These are phyloP conservation scores for Galaxias olidus DNA, from an alignment of 2,797 vertebrate species.

Conservation along the genomic window DNA sequence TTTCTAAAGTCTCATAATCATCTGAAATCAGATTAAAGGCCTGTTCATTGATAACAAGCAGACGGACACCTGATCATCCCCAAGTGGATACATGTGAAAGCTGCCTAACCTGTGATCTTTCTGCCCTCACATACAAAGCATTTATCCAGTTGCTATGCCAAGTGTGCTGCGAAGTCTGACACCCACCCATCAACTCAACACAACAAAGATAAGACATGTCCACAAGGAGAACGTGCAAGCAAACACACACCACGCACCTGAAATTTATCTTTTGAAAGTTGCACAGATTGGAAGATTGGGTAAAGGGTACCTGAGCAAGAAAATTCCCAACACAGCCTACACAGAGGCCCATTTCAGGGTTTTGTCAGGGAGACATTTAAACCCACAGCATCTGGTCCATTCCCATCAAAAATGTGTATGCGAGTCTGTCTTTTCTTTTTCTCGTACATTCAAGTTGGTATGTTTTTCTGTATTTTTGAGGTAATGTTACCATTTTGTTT, in stretches of 20 bases:
- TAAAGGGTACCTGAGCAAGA: conserved; percentile 10
- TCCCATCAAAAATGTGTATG: too few relatives aligned
- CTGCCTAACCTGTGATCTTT: conserved; percentile 23
- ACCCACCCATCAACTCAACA: neutral
- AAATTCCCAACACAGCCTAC: neutral
- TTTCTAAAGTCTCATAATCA: conserved; percentile 22
- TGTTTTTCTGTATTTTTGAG: too few relatives aligned
- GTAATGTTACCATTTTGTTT: too few relatives aligned
- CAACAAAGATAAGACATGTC: neutral
- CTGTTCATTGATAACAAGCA: conserved; percentile 28
- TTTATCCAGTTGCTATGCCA: too few relatives aligned
- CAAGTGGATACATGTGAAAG: conserved; percentile 10
- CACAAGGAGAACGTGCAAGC: neutral
- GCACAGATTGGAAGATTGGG: neutral
- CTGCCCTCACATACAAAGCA: neutral
- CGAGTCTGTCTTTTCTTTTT: too few relatives aligned
- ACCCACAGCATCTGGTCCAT: conserved; percentile 3
- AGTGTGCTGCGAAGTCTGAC: neutral
- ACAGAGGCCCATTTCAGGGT: neutral
- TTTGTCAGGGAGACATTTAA: conserved; percentile 13
- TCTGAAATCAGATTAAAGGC: conserved; percentile 41
- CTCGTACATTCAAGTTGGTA: too few relatives aligned
- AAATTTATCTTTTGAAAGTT: conserved; percentile 2
- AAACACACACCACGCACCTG: conserved; percentile 9
- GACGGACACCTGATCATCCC: conserved; percentile 11